These are phyloP conservation scores for Thecocarcelia acutangulata DNA, from an alignment of 2,888 invertebrate species.

Conservation along the genomic window DNA sequence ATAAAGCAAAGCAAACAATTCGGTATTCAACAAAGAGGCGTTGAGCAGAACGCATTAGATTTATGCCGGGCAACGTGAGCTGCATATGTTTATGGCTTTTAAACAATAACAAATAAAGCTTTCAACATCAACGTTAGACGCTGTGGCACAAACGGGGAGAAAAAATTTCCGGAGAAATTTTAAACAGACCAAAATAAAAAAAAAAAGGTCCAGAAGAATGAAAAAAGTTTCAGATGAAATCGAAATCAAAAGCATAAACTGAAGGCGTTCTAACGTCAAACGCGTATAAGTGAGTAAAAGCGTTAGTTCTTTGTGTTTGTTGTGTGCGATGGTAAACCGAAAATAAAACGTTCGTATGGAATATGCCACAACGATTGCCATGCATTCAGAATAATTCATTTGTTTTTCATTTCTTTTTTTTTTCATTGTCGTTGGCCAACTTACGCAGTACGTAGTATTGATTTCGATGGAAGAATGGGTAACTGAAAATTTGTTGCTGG, in stretches of 20 bases:
- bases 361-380: conserved; percentile 48
- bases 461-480: conserved; percentile 11
- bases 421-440: conserved; percentile 29
- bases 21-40: conserved; percentile 72
- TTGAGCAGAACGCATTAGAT: conserved; percentile 78
- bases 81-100: conserved; percentile 79
- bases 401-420: conserved; percentile 18
- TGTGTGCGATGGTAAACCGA: conserved; percentile 60
- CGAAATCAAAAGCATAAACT: conserved; percentile 79
- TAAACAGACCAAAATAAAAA: conserved; percentile 20
- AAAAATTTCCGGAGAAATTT: conserved; percentile 67
- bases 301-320: not conserved
- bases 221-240: conserved; percentile 71
- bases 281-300: conserved; percentile 10
- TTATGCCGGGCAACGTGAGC: conserved; percentile 80
- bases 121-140: conserved; percentile 47
- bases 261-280: conserved; percentile 71
- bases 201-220: too few relatives aligned
- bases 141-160: conserved; percentile 65
- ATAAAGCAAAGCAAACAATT: conserved; percentile 58
- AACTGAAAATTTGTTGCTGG: not conserved
- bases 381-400: conserved; percentile 55
- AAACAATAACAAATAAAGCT: conserved; percentile 35
- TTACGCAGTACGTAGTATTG: conserved; percentile 31
- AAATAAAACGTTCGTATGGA: conserved; percentile 64